Base-by-base conservation (phyloP, 2,113 vertebrate species). In the Cheirogaleus medius region DNA sequence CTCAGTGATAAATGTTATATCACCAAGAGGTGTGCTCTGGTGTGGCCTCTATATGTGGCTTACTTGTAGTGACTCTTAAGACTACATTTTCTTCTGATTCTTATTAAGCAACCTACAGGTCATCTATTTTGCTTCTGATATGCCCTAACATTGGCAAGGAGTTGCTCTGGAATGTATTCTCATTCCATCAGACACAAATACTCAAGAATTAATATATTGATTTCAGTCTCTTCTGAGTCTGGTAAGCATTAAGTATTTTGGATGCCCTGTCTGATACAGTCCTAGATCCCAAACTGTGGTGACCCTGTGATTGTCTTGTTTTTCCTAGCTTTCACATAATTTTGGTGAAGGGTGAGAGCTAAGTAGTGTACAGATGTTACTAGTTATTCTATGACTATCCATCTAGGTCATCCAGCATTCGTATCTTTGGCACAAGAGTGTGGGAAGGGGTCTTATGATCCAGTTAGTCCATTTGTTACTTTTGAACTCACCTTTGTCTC, bases 401-500 rank as follows among this genome's bases (percentile, higher is more conserved):
- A 21, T 60, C 42, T 73, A 49, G 54, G 39, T 17, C 17, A 39
- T 37, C 23, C 56, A 90, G 25, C 54, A 49, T 90, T 90, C 25
- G 17, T 54, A 15, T 54, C 52, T 94, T 49, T 83, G 39, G 29
- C 17, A 64, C 14, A 83, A 42, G 86, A 64, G 64, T 64, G 87
- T 90, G 17, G 3, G 83, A 81, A 76, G 47, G 1, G 3, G 34
- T 89, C 54, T 91, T 56, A 37, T 23, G 7, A 74, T 32, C 4
- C 73, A 89, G 29, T 80, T 56, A 76, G 73, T 85, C 32, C 9
- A 25, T 63, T 74, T 74, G n/a, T 44, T 63, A 60, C 0, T 49
- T 95, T 78, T 81, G 29, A 96, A 89, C 49, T 94, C 20, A 58
- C 4, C 27, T 85, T 95, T 92, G 39, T 56, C 20, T 92, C 39